Evolutionary conservation across 2,797 vertebrate species (phyloP).

Genomic region (Oreochromis mossambicus): DNA sequence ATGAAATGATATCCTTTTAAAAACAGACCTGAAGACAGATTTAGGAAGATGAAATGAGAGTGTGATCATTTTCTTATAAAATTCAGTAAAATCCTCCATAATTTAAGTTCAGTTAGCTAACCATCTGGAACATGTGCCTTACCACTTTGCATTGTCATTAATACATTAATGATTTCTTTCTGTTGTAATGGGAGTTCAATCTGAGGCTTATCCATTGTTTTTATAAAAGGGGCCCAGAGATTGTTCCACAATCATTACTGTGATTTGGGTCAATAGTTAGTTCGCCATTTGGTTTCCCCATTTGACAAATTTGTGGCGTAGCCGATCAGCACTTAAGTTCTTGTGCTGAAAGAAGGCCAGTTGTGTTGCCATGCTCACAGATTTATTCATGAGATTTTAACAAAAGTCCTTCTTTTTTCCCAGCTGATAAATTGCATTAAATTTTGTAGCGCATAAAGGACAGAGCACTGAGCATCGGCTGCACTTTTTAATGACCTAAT

Average conservation of each 20-base stretch:
- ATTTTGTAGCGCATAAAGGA: background rate
- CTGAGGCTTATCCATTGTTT: background rate
- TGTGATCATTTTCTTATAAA: background rate
- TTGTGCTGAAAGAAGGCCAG: background rate
- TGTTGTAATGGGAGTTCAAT: background rate
- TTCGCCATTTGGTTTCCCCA: background rate
- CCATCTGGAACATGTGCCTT: background rate
- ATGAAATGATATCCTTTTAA: background rate
- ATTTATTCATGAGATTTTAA: background rate
- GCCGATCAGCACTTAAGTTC: background rate
- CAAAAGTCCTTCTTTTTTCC: background rate
- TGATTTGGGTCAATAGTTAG: background rate
- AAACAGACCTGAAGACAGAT: background rate
- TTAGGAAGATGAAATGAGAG: background rate
- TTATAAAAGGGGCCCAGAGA: background rate
- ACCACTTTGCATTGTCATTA: background rate
- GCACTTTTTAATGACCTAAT: background rate
- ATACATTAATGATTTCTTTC: background rate
- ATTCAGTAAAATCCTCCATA: background rate
- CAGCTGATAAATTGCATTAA: background rate
- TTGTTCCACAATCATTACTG: background rate
- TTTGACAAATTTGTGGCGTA: background rate
- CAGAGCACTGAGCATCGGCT: background rate
- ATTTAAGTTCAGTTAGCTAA: background rate
- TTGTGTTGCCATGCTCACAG: background rate